phyloP scores from a whole-genome alignment of 2,797 vertebrate species.

The Pseudomugil gertrudae region DNA sequence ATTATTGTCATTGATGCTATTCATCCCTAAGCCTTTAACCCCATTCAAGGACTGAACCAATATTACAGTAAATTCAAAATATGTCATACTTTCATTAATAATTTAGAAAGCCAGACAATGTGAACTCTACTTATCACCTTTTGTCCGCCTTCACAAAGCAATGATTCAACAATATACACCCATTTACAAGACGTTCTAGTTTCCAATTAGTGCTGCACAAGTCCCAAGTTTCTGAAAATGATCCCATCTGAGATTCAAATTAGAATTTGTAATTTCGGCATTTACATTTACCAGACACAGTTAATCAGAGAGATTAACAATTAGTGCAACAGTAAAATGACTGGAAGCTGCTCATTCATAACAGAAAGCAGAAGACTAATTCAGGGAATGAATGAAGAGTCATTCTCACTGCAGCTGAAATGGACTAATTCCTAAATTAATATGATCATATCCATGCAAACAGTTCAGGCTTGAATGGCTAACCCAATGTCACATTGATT shows the following conservation, averaged over 20 bases:
- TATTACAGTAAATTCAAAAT: conserved; percentile 30
- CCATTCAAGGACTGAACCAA: conserved; percentile 7
- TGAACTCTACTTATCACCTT: conserved; percentile 16
- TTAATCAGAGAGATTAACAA: conserved; percentile 57
- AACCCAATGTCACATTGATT: not conserved
- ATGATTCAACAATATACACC: conserved; percentile 35
- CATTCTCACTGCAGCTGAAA: conserved; percentile 49
- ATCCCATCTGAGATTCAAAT: conserved; percentile 54
- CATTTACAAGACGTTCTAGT: conserved; percentile 24
- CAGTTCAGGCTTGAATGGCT: not conserved
- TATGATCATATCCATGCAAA: conserved; percentile 21
- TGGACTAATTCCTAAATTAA: conserved; percentile 48
- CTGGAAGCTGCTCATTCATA: conserved; percentile 50
- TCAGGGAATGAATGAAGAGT: conserved; percentile 40
- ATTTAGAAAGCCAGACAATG: not conserved
- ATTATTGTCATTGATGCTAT: conserved; percentile 17
- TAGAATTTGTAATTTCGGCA: conserved; percentile 47
- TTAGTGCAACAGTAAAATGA: conserved; percentile 53
- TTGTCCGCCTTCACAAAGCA: conserved; percentile 41
- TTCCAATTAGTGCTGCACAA: conserved; percentile 48
- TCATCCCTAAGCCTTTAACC: conserved; percentile 29
- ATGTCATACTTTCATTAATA: conserved; percentile 34
- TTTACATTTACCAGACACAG: conserved; percentile 51
- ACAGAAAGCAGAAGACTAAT: conserved; percentile 53
- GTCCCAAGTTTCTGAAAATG: conserved; percentile 43